Conservation (phyloP, 2,113 vertebrate genomes). For the Amphilophus citrinellus region DNA sequence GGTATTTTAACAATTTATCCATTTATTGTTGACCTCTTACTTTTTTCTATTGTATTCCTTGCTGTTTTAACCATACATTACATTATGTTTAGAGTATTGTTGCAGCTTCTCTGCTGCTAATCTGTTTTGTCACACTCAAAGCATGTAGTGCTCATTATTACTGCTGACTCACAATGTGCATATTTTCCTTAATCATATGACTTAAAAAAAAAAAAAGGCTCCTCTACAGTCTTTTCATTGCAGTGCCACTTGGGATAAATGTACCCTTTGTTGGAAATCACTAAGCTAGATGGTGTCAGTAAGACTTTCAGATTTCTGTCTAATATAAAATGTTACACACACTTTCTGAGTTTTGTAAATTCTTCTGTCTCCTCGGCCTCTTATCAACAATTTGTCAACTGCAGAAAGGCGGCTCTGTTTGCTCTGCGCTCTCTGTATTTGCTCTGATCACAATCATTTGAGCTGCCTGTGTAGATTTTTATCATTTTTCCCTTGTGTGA, state of each 20-base stretch:
- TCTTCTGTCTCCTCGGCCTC: background rate
- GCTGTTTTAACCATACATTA: background rate
- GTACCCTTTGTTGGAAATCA: background rate
- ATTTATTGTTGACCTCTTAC: background rate
- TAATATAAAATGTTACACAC: background rate
- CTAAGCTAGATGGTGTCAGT: background rate
- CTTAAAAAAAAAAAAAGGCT: background rate
- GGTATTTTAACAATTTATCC: background rate
- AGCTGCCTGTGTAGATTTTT: constrained; percentile 58
- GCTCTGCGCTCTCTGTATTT: constrained; percentile 8
- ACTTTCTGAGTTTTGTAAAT: background rate
- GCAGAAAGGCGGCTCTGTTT: background rate
- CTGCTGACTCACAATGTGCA: background rate
- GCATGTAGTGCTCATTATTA: background rate
- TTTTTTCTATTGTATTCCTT: background rate
- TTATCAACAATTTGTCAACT: constrained; percentile 7
- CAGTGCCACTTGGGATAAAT: background rate
- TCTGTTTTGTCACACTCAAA: background rate
- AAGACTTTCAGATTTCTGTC: background rate
- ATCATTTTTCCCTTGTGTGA: constrained; percentile 49
- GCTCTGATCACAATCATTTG: constrained; percentile 43
- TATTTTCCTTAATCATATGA: background rate
- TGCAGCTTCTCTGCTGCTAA: background rate
- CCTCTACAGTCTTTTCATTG: background rate
- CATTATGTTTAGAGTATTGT: background rate